Conservation (phyloP, 2,797 vertebrate species). For the Fistularia tabacaria region DNA sequence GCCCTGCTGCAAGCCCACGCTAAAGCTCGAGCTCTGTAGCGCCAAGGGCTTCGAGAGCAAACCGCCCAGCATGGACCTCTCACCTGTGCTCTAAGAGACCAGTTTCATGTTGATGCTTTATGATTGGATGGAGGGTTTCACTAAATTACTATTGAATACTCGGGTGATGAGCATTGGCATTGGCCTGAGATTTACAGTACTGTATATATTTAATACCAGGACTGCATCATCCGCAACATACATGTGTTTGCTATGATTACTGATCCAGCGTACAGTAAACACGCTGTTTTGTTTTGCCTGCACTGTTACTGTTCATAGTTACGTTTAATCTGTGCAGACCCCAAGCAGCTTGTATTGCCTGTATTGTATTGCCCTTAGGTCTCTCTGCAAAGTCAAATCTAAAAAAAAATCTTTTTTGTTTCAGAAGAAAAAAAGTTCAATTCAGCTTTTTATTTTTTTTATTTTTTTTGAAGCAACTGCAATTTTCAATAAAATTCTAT, state of each 20-base stretch:
- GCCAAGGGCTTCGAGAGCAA: too few species aligned
- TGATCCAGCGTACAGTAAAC: constrained; percentile 4
- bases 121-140: too few species aligned
- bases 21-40: constrained; percentile 56
- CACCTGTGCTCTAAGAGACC: too few species aligned
- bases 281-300: constrained; percentile 1
- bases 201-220: too few species aligned
- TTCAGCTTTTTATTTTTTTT: constrained; percentile 7
- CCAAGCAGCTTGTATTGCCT: constrained; percentile 16
- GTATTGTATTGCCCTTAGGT: background rate
- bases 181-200: too few species aligned
- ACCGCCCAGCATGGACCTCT: too few species aligned
- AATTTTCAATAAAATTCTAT: constrained; percentile 24
- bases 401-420: background rate
- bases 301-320: constrained; percentile 19
- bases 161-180: too few species aligned
- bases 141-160: background rate
- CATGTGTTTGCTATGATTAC: constrained; percentile 1
- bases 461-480: constrained; percentile 7
- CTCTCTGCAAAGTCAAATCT: background rate
- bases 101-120: background rate
- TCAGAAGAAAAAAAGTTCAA: background rate
- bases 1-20: constrained; percentile 72
- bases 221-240: background rate
- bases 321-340: constrained; percentile 28